phyloP scores from a whole-genome alignment of 2,888 invertebrate genomes.

The Polymixis lichenea region DNA sequence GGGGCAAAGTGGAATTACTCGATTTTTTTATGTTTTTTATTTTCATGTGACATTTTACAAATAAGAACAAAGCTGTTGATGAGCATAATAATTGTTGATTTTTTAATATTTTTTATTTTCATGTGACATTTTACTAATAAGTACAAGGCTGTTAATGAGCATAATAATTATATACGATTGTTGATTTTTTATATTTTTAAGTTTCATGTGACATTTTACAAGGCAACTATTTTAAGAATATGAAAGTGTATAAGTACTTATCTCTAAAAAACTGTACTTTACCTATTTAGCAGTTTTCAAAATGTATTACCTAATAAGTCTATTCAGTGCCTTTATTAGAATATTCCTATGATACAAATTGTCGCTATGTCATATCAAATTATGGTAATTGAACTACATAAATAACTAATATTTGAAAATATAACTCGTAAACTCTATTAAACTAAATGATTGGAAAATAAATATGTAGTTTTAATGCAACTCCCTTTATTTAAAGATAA shows the following conservation, averaged over 20 bases:
- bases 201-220: constrained; percentile 15
- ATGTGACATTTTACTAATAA: constrained; percentile 29
- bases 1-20: too few species aligned
- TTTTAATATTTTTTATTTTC: constrained; percentile 31
- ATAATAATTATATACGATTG: constrained; percentile 24
- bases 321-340: constrained; percentile 28
- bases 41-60: constrained; percentile 34
- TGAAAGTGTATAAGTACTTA: constrained; percentile 24
- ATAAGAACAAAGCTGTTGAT: constrained; percentile 22
- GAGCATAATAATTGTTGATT: constrained; percentile 16
- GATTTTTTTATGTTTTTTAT: constrained; percentile 27
- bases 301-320: constrained; percentile 26
- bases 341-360: constrained; percentile 31
- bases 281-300: constrained; percentile 33
- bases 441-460: constrained; percentile 40
- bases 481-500: constrained; percentile 29
- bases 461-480: constrained; percentile 37
- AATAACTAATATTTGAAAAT: constrained; percentile 23
- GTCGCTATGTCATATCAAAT: constrained; percentile 31
- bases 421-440: constrained; percentile 20
- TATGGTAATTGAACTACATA: constrained; percentile 28
- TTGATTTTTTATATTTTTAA: constrained; percentile 35
- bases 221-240: constrained; percentile 24
- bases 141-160: constrained; percentile 8
- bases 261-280: constrained; percentile 25